A percentile compares a stretch with the other conserved stretches of the same genome.
Conservation (phyloP, 2,888 invertebrate genomes). For the Philhelius pedissequus region DNA sequence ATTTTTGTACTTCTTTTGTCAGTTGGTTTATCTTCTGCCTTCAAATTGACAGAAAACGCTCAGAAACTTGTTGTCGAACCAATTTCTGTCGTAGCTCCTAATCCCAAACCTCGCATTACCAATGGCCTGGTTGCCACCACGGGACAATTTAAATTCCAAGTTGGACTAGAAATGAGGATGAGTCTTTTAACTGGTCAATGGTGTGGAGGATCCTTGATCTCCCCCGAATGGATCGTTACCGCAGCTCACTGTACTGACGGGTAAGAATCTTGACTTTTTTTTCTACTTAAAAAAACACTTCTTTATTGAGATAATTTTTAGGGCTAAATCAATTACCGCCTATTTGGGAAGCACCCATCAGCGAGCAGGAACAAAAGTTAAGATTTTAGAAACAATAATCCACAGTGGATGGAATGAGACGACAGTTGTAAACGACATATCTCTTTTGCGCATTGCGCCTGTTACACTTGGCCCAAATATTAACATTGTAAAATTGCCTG, state of each 20-base stretch:
- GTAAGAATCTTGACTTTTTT: neutral
- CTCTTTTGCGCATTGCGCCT: neutral
- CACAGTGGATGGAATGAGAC: neutral
- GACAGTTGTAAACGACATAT: neutral
- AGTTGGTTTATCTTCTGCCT: neutral
- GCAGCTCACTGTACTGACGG: constrained; percentile 72
- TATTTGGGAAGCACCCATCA: neutral
- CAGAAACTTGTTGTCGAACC: too few species aligned
- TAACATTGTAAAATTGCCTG: neutral
- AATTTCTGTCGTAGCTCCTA: too few species aligned
- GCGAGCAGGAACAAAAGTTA: neutral
- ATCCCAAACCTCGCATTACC: neutral
- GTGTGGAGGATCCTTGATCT: constrained; percentile 70
- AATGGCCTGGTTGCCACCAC: neutral
- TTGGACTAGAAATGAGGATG: constrained; percentile 40
- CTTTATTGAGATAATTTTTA: neutral
- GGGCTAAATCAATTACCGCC: neutral
- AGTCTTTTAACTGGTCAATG: constrained; percentile 39
- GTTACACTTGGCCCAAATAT: neutral
- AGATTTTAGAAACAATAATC: neutral
- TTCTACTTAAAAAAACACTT: neutral
- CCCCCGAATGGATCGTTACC: constrained; percentile 70
- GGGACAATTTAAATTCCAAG: constrained; percentile 61
- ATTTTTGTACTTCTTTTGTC: neutral
- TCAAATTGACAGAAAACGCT: neutral